Percentiles rank a stretch among this genome's conserved stretches.
Evolutionary conservation across 2,888 invertebrate species (phyloP).

Genomic region (Phortica magna): DNA sequence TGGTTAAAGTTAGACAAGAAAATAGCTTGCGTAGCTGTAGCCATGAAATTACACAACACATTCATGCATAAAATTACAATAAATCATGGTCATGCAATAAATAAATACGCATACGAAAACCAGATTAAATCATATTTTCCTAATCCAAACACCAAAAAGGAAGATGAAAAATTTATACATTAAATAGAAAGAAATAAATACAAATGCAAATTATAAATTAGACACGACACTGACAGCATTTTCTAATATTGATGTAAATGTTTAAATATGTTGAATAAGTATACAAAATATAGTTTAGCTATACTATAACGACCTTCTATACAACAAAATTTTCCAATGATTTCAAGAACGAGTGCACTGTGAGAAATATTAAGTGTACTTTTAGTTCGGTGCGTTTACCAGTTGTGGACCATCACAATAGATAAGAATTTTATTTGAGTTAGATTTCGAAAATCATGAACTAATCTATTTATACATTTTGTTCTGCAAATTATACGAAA

Average conservation of each 20-base stretch:
- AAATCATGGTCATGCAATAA: slow-evolving; percentile 67
- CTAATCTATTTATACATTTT: too few relatives aligned
- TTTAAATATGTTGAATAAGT: too few relatives aligned
- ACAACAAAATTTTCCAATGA: too few relatives aligned
- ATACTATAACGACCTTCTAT: too few relatives aligned
- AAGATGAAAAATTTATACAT: not conserved
- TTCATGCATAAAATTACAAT: slow-evolving; percentile 70
- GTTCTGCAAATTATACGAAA: too few relatives aligned
- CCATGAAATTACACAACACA: slow-evolving; percentile 23
- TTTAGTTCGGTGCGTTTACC: too few relatives aligned
- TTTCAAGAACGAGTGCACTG: too few relatives aligned
- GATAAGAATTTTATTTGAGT: too few relatives aligned
- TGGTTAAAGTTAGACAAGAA: not conserved
- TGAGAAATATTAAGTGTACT: too few relatives aligned
- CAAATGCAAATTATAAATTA: not conserved
- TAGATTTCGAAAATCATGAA: too few relatives aligned
- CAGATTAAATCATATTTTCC: not conserved
- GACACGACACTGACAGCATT: not conserved
- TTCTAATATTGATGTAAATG: not conserved
- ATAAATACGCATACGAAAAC: slow-evolving; percentile 43
- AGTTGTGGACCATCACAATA: too few relatives aligned
- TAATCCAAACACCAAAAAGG: not conserved
- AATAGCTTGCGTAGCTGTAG: not conserved
- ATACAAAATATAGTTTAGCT: too few relatives aligned
- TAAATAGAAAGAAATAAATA: not conserved